Base-by-base conservation (phyloP, 1,140 invertebrate species). In the Solenopsis invicta region DNA sequence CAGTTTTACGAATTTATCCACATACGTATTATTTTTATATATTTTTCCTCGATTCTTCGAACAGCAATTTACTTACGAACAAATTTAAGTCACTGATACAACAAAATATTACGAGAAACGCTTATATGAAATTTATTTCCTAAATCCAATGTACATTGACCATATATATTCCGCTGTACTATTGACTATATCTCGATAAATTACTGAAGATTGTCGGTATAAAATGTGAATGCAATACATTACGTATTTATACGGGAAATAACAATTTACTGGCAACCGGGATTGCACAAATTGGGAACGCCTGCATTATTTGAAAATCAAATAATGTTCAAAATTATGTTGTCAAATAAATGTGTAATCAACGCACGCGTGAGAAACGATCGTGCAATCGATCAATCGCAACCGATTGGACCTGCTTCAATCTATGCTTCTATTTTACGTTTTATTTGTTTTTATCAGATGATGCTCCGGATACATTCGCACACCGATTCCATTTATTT, bases 371-470 rank as follows among this genome's bases (percentile, higher is more conserved):
- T 48, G 66, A 72, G 69, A 59, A 69, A 69, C 41, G 41, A 41
- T 41, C 41, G 18, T 48, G 41, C 41, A 9, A 69, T 69, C 41
- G 6, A 69, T 69, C 21, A 29, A 56, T 56, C 16, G 21, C n/a
- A 34, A 4, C 41, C 29, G 45, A 54, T 56, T 67, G 50, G 21
- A 45, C 34, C 1, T 41, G 37, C 29, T 56, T 21, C 66, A 81
- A 56, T 81, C 48, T 54, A 81, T 52, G 48, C 21, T 45, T 45
- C 18, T 56, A 71, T 71, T 72, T 56, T 45, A 61, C 18, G 13
- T 74, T 82, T 82, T 59, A 82, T 82, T 82, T 82, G 29, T 72
- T 45, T 69, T 48, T 45, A 74, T 82, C 45, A 59, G 18, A 34
- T 24, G 9, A 21, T 72, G 18, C 21, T 48, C 69, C 45, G n/a